phyloP scores from a whole-genome alignment of 2,888 invertebrate species.

The Rutpela maculata region DNA sequence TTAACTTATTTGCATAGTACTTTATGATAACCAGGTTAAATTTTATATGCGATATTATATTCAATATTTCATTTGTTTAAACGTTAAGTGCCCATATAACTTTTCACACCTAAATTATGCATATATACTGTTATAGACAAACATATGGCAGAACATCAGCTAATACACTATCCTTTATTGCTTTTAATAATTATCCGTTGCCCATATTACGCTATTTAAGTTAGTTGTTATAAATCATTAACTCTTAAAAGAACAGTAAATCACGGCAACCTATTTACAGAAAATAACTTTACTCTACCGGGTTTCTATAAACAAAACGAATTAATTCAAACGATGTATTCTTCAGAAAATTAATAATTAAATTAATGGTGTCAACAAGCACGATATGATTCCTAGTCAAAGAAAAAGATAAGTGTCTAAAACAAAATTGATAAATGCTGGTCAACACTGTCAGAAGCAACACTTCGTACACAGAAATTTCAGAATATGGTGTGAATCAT shows the following conservation, averaged over 20 bases:
- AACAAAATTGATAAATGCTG: no score
- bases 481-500: no score
- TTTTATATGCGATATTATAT: background rate
- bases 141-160: background rate
- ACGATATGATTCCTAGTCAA: no score
- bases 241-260: background rate
- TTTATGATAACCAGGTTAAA: slow-evolving; percentile 15
- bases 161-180: slow-evolving; percentile 14
- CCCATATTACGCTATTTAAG: background rate
- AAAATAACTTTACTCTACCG: background rate
- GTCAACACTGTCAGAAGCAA: no score
- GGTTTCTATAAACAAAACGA: no score
- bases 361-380: no score
- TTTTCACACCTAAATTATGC: slow-evolving; percentile 17
- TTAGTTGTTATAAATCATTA: background rate
- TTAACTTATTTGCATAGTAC: background rate
- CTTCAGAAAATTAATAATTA: no score
- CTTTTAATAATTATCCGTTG: slow-evolving; percentile 7
- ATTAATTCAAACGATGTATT: no score
- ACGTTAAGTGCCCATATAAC: background rate
- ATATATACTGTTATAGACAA: slow-evolving; percentile 24
- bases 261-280: background rate
- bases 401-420: no score
- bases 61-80: background rate
- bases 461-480: no score